Evolutionary conservation across 2,888 invertebrate genomes (phyloP), one percentile per base, ranked within the genome.

Genomic region (Tetragnatha montana): DNA sequence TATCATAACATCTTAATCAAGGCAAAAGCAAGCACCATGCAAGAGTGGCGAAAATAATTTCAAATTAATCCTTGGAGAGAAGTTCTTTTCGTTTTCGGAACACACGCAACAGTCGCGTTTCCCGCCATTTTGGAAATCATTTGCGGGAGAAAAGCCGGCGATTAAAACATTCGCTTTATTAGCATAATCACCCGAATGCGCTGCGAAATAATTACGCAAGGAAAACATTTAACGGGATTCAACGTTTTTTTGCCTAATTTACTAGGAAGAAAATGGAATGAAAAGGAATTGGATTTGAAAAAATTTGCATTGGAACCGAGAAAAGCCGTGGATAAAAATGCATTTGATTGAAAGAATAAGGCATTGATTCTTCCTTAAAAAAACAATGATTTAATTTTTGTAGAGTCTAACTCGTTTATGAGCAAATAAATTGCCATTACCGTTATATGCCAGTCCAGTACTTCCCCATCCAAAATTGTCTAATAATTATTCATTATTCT

Each of bases 91-190:
- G 8, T 71, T 84, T 78, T 69, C 19, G 8, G 35, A 80, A 70
- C 14, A 47, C 76, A 83, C 78, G 78, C 74, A 22, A 82, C 14
- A 81, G 76, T 79, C 60, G 79, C 75, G 84, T 76, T 74, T 80
- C 69, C 60, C 68, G n/a, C 35, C 80, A 69, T 80, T 80, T 35
- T 4, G 35, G 35, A 80, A 35, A 69, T n/a, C 14, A 6, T 69
- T 80, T 47, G 22, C 10, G 21, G n/a, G 1, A 8, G 51, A 78
- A 78, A 78, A 50, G 17, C 17, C 47, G 35, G 17, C 47, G 8
- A 80, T 60, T 79, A 50, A 79, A 35, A 79, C 22, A 79, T 79
- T 50, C 60, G 8, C 49, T 69, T n/a, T 80, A 69, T 80, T 80
- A 69, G 68, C 80, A 80, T 80, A 80, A 69, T 70, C 19, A n/a